Evolutionary conservation across 1,140 invertebrate species (phyloP).

Genomic region (Arctopsyche grandis): DNA sequence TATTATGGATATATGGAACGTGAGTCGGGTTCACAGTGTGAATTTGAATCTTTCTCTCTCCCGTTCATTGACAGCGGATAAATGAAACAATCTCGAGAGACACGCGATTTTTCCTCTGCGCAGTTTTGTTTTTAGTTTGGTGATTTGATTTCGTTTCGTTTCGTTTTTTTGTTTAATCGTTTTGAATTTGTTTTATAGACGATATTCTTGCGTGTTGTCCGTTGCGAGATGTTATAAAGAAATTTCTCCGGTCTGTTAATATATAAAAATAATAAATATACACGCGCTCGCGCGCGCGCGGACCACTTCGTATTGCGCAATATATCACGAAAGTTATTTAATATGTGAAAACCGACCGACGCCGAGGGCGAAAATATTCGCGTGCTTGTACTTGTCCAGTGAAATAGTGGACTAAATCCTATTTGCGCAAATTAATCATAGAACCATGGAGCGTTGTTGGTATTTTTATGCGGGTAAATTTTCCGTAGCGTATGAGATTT

Average conservation of each 20-base stretch:
- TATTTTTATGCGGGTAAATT: too few species aligned
- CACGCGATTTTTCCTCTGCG: not conserved
- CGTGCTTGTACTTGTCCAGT: too few species aligned
- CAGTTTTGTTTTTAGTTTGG: not conserved
- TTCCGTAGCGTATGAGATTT: too few species aligned
- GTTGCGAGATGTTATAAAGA: not conserved
- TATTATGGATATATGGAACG: not conserved
- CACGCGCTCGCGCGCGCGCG: too few species aligned
- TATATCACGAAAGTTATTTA: not conserved
- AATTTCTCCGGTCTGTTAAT: not conserved
- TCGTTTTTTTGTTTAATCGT: not conserved
- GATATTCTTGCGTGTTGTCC: too few species aligned
- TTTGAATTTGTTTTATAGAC: too few species aligned
- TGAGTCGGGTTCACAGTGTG: too few species aligned
- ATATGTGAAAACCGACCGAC: not conserved
- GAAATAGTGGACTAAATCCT: too few species aligned
- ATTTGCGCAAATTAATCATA: too few species aligned
- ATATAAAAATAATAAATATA: conserved; percentile 6
- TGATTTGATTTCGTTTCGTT: not conserved
- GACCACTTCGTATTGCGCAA: not conserved
- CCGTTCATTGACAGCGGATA: not conserved
- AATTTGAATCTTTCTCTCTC: not conserved
- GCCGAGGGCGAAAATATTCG: too few species aligned
- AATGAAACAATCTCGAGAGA: not conserved
- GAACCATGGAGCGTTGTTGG: too few species aligned